Evolutionary conservation across 1,140 invertebrate species (phyloP), one percentile per base, ranked within the genome.

Genomic region (Drosophila pruinosa): DNA sequence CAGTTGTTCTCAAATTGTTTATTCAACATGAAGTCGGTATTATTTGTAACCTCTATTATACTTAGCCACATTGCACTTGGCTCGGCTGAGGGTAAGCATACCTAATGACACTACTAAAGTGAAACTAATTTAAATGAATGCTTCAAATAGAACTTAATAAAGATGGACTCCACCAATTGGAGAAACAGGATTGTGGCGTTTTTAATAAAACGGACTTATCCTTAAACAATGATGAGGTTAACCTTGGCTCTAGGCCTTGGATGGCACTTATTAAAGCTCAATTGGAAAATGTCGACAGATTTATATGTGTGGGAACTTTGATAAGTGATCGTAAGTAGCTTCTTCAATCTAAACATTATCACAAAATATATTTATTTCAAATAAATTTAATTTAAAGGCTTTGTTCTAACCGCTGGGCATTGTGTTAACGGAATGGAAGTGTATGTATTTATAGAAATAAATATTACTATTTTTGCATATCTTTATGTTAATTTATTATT

Each of bases 331-430:
- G 41, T 47, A 34, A 59, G 57, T 47, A 36, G 2, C 0, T 12
- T 0, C 24, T 2, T 4, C 1, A 50, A 50, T 14, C 2, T 1
- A 4, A 1, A 3, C 2, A 31, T 2, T 15, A 50, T 28, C 1
- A 4, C 1, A 1, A 50, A 4, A 45, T 28, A 15, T 14, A 2
- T 7, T 48, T 4, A 48, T 28, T 8, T 3, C 10, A 8, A 12
- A 0, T 6, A 14, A 28, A 17, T 47, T 34, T 24, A 5, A 8
- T 21, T 15, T 2, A 14, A n/a, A 59, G 57, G 15, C 3, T 59
- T 47, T 21, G 41, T 59, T n/a, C 19, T 59, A 21, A 59, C 57
- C 17, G 57, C 8, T 48, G 57, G n/a, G 0, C 57, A 59, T 15
- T 38, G 41, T 47, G 17, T 10, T 22, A 3, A 4, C 0, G 1